phyloP scores from a whole-genome alignment of 2,888 invertebrate genomes.

The Macaria liturata region DNA sequence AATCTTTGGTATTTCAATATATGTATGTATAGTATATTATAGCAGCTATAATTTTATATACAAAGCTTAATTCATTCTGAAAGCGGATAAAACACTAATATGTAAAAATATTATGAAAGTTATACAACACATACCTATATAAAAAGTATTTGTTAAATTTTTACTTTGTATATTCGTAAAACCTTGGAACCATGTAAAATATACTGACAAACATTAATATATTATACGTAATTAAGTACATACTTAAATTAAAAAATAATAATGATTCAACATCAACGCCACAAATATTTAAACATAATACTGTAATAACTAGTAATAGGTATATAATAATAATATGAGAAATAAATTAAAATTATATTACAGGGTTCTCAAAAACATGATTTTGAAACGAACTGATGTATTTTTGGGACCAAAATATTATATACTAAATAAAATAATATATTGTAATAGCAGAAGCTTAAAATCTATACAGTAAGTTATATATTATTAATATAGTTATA shows the following conservation, averaged over 20 bases:
- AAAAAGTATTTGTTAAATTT: no score
- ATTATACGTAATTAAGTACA: slow-evolving; percentile 27
- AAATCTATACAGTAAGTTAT: slow-evolving; percentile 34
- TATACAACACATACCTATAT: no score
- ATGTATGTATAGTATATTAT: background rate
- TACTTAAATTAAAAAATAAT: slow-evolving; percentile 19
- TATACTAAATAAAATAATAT: background rate
- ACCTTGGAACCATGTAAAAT: slow-evolving; percentile 12
- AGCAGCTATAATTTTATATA: no score
- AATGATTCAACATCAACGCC: slow-evolving; percentile 18
- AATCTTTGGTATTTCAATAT: slow-evolving; percentile 21
- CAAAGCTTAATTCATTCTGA: no score
- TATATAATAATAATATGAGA: slow-evolving; percentile 8
- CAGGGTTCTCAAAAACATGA: no score
- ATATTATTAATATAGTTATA: slow-evolving; percentile 42
- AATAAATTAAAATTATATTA: slow-evolving; percentile 7
- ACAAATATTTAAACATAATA: slow-evolving; percentile 31
- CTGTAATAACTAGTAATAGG: slow-evolving; percentile 26
- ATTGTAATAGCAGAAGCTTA: slow-evolving; percentile 14
- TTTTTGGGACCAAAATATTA: no score
- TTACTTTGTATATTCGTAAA: no score
- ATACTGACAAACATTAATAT: slow-evolving; percentile 19
- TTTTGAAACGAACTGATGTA: no score
- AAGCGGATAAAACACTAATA: no score
- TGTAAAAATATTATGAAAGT: no score